Evolutionary conservation across 2,888 invertebrate species (phyloP), one percentile per base, ranked within the genome.

Genomic region (Exephanes ischioxanthus): DNA sequence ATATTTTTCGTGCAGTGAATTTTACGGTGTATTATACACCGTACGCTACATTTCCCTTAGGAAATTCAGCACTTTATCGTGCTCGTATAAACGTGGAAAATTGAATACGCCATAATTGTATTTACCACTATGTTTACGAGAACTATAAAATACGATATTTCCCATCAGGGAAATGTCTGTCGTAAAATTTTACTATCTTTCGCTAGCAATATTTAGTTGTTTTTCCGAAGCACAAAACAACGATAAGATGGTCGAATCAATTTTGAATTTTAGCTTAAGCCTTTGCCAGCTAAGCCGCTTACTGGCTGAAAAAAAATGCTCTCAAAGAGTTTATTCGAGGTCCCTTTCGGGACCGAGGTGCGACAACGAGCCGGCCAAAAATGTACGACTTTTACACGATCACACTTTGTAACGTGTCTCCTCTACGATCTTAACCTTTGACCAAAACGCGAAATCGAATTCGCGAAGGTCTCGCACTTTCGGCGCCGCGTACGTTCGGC

Each of bases 401-500:
- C 37, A 37, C 9, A 9, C 37, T 37, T 37, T 4, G 37, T 37
- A 1, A 9, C 19, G 11, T 33, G n/a, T 55, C 19, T 61, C 26
- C 61, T 30, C 22, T n/a, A 26, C 14, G 45, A 67, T 58, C 75
- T 80, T 75, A 37, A 75, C 68, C 33, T 58, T 75, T 68, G 48
- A 58, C 67, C 22, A 58, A 45, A 22, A 16, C n/a, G n/a, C 22
- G 66, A 30, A 80, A 45, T 68, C 45, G 80, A 45, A 68, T 75
- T 48, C 3, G 45, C 68, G 55, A 80, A 80, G 80, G 80, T 72
- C 66, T 70, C 58, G 30, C 22, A 66, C 41, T 72, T 58, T 67
- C 45, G 41, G 37, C 45, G 58, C 45, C 45, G 37, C 41, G 37
- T 26, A 45, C 30, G 19, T 61, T 61, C 22, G n/a, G 37, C 37